Conservation (phyloP, 1,140 invertebrate genomes). For the Ridgeia piscesae region DNA sequence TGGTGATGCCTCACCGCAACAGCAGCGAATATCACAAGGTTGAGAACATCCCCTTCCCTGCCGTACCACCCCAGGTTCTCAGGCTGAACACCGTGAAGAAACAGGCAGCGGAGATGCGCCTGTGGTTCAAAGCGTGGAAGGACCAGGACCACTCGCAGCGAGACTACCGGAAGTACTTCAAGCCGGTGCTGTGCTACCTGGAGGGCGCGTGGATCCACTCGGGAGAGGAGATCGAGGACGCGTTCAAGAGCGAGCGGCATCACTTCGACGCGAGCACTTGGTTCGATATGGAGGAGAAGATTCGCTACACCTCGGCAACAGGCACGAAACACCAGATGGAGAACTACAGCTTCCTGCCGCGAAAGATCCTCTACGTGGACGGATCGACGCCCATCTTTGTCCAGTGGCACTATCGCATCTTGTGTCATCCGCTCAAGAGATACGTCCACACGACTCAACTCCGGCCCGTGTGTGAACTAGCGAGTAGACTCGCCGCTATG, state of each 20-base stretch:
- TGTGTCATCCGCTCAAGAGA: slow-evolving; percentile 34
- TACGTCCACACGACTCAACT: slow-evolving; percentile 29
- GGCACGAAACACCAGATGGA: slow-evolving; percentile 35
- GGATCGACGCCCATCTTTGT: slow-evolving; percentile 32
- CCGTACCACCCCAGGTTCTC: background rate
- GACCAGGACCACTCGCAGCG: slow-evolving; percentile 28
- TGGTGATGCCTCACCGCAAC: background rate
- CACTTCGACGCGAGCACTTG: background rate
- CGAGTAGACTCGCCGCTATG: background rate
- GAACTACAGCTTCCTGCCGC: slow-evolving; percentile 42
- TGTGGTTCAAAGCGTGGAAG: slow-evolving; percentile 34
- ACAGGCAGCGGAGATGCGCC: slow-evolving; percentile 26
- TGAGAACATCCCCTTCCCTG: background rate
- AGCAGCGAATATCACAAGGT: background rate
- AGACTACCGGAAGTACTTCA: slow-evolving; percentile 31
- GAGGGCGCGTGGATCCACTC: slow-evolving; percentile 38
- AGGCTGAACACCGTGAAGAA: background rate
- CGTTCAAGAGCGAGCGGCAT: slow-evolving; percentile 14
- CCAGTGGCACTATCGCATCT: slow-evolving; percentile 41
- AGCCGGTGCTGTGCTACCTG: slow-evolving; percentile 39
- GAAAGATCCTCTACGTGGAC: slow-evolving; percentile 34
- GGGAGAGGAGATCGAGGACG: background rate
- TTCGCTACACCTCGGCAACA: slow-evolving; percentile 37
- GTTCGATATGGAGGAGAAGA: slow-evolving; percentile 11
- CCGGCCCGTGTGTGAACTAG: background rate